Evolutionary conservation across 2,113 vertebrate genomes (phyloP), one percentile per base, ranked within the genome.

Genomic region (Mirza zaza): DNA sequence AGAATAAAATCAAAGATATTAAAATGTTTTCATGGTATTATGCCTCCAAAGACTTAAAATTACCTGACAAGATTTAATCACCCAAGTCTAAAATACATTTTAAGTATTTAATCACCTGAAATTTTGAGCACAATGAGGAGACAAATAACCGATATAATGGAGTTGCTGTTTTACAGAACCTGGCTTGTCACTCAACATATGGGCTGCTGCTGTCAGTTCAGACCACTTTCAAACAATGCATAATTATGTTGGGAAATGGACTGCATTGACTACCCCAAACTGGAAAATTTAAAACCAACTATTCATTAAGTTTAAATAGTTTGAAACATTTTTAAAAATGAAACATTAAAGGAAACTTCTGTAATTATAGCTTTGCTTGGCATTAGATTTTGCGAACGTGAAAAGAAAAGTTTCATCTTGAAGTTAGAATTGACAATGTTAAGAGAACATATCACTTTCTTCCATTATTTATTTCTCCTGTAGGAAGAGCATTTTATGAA

Each of bases 41-140:
- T 52, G 3, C 39, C 65, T 52, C 39, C 14, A 92, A 1, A 75
- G 68, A 59, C 96, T 97, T 84, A 84, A 98, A 98, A 95, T 97
- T 93, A 65, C n/a, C 57, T 91, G 29, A 88, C 15, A 52, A 68
- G 92, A 97, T 81, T 86, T 96, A 96, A 97, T 61, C 5, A 81
- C 32, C 5, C 50, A 77, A 12, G 83, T 97, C 42, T 91, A 29
- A 97, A 97, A 96, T 92, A 8, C 39, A 14, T 70, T 97, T 97
- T 97, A 97, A 87, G 27, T 8, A 76, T 96, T 97, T 98, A 97
- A 93, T 98, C 42, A 75, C 65, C 42, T 63, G 82, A 95, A 85
- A 87, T 0, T 1, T 85, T 91, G 75, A 70, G 80, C 0, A 97
- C 94, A 96, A 87, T 93, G 52, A 42, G 48, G 83, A 97, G 29